Percentiles rank a stretch among this genome's conserved stretches.
phyloP scores from a whole-genome alignment of 2,113 vertebrate genomes.

The Odocoileus hemionus region DNA sequence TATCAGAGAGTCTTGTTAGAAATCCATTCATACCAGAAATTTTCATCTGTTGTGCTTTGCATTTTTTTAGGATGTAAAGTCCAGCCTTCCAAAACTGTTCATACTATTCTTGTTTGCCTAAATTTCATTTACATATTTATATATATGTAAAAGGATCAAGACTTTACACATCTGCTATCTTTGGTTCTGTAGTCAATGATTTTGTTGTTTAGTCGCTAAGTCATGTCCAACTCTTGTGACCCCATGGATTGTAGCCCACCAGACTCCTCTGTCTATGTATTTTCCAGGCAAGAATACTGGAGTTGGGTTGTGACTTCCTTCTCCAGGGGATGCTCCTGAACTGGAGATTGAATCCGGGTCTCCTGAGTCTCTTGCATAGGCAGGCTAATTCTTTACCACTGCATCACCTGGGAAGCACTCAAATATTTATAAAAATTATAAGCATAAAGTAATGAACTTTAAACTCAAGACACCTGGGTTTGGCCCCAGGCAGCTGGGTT shows the following conservation, averaged over 20 bases:
- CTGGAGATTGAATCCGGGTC: not conserved
- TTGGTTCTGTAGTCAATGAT: not conserved
- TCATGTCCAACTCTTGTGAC: not conserved
- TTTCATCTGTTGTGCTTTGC: not conserved
- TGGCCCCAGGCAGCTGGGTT: not conserved
- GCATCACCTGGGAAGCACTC: not conserved
- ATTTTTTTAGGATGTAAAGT: not conserved
- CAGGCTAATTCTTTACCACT: not conserved
- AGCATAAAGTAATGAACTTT: not conserved
- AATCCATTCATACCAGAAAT: not conserved
- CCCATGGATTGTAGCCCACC: not conserved
- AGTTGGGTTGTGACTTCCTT: not conserved
- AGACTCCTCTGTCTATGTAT: not conserved
- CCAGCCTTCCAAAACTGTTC: not conserved
- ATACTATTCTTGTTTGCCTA: not conserved
- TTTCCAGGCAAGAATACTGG: not conserved
- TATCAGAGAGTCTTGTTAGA: not conserved
- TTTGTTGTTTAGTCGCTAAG: not conserved
- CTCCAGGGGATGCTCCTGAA: not conserved
- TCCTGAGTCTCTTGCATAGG: not conserved
- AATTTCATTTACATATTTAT: not conserved
- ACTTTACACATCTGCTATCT: not conserved
- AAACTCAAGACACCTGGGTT: not conserved
- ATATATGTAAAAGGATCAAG: not conserved
- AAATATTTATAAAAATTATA: slow-evolving; percentile 13